Evolutionary conservation across 2,113 vertebrate genomes (phyloP).

Genomic region (Corydoras sp.): DNA sequence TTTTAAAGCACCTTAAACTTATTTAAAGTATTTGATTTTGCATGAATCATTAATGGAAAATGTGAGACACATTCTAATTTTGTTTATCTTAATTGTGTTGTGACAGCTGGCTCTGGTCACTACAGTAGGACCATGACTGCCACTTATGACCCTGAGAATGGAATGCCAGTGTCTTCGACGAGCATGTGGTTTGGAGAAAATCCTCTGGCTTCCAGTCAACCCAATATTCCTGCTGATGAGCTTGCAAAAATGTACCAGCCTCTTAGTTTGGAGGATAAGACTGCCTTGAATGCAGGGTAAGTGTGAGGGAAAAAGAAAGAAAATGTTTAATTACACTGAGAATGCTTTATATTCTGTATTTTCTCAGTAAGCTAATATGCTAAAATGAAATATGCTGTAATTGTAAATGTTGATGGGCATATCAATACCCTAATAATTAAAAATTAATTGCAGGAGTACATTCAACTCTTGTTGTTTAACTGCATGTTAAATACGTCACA

Average conservation of each 20-base stretch:
- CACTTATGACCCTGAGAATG: constrained; percentile 80
- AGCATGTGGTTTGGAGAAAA: constrained; percentile 85
- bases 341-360: no score
- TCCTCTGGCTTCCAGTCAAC: constrained; percentile 68
- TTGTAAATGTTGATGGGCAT: not conserved
- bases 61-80: not conserved
- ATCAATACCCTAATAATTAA: no score
- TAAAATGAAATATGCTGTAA: not conserved
- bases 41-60: no score
- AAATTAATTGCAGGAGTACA: no score
- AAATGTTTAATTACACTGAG: no score
- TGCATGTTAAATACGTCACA: no score
- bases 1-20: no score
- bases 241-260: constrained; percentile 84
- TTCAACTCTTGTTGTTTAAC: no score
- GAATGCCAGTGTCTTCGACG: constrained; percentile 78
- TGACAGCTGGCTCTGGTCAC: constrained; percentile 69
- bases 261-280: constrained; percentile 82
- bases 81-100: constrained; percentile 12
- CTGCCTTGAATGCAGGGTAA: constrained; percentile 82
- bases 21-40: no score
- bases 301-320: constrained; percentile 2
- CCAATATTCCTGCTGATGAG: constrained; percentile 64
- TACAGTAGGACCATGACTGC: constrained; percentile 94
- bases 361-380: no score